Conservation (phyloP, 2,113 vertebrate species). For the Abramis brama region DNA sequence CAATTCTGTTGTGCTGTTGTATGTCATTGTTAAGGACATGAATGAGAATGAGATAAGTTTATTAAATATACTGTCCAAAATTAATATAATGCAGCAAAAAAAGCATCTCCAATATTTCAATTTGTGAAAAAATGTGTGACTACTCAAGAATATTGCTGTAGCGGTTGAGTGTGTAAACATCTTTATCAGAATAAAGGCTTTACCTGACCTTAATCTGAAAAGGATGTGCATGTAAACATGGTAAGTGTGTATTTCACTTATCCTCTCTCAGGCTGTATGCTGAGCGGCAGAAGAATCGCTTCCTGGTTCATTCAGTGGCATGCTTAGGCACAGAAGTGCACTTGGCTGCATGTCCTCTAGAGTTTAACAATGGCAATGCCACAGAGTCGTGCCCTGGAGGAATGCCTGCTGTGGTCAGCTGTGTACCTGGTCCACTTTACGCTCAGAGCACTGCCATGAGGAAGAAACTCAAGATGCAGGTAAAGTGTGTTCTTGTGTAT, state of each 20-base stretch:
- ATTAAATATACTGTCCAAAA: neutral
- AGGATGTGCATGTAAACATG: neutral
- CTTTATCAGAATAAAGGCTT: neutral
- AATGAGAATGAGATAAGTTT: neutral
- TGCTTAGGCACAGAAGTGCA: constrained; percentile 89
- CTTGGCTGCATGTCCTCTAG: constrained; percentile 87
- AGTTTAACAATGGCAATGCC: constrained; percentile 83
- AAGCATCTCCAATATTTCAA: neutral
- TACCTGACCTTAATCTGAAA: neutral
- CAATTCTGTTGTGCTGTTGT: neutral
- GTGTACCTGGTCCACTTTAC: constrained; percentile 83
- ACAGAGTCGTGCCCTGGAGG: constrained; percentile 77
- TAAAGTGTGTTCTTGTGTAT: constrained; percentile 53
- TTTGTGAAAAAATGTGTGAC: neutral
- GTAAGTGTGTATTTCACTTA: neutral
- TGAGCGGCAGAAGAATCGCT: constrained; percentile 83
- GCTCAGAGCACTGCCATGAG: constrained; percentile 69
- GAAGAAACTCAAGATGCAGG: constrained; percentile 78
- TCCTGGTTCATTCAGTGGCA: constrained; percentile 85
- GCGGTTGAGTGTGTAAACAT: neutral
- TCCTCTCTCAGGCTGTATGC: constrained; percentile 79
- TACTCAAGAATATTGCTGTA: neutral
- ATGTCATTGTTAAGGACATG: neutral
- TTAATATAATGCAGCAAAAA: neutral
- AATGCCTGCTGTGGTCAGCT: constrained; percentile 86